Base-by-base conservation (phyloP, 1,140 invertebrate genomes). In the Hyles vespertilio region DNA sequence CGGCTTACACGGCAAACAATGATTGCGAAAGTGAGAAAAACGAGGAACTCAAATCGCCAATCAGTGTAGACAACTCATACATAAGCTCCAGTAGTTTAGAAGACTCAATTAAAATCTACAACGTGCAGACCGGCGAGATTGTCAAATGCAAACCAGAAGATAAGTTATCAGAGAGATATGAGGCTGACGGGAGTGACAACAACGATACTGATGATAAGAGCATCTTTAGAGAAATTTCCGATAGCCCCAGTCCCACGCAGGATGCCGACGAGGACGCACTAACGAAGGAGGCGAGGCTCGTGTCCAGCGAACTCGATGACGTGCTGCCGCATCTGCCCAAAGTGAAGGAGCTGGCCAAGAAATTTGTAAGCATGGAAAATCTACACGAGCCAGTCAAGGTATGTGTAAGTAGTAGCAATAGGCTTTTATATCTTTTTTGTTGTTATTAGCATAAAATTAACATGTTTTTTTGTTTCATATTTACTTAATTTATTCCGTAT, bases 51-150 rank as follows among this genome's bases (percentile, higher is more conserved):
- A 83, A 81, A 63, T 82, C 81, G 11, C 75, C 82, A 45, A 65
- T 65, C 32, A 84, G 74, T 57, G 65, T 79, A 32, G 82, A 80
- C 58, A 72, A 78, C 51, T 84, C 80, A 32, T 76, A 78, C 53
- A 63, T 84, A 55, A 89, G 85, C 57, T 77, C 87, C 0, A 90
- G 89, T 59, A 88, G 86, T 69, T 68, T 88, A 36, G 89, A 89
- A 65, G 89, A 90, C 63, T 84, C 83, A 32, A 88, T 88, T 54
- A 89, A 89, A 81, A 87, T 90, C 65, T 90, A 90, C 62, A 90
- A 90, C 54, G 77, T 90, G 44, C 81, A 86, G 74, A 86, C 84
- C 12, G 89, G 89, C 32, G 88, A 87, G 72, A 84, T 89, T 66
- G 73, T 89, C 45, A 85, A 84, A 71, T 86, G 84, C 77, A 84